These are phyloP conservation scores for Hyperoodon ampullatus DNA, from an alignment of 2,113 vertebrate species.

Conservation along the genomic window DNA sequence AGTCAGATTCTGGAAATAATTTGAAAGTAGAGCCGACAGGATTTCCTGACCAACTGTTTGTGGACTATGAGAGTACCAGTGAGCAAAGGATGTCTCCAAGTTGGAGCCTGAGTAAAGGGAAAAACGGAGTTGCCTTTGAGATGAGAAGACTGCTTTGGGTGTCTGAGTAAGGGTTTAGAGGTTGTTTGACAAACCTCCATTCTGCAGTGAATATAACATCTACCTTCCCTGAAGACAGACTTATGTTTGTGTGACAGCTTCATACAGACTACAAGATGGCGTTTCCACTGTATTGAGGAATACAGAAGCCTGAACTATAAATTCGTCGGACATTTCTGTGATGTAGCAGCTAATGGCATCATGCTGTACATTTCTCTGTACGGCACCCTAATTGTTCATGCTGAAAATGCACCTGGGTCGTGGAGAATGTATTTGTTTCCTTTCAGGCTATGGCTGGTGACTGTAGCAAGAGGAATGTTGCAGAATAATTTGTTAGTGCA, in stretches of 20 bases:
- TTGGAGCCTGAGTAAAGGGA: neutral
- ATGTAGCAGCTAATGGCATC: slow-evolving; percentile 33
- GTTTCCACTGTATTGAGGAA: slow-evolving; percentile 45
- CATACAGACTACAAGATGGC: slow-evolving; percentile 45
- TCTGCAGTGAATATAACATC: neutral
- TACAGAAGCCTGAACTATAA: neutral
- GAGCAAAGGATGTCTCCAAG: neutral
- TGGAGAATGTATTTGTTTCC: slow-evolving; percentile 35
- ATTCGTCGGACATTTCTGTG: slow-evolving; percentile 26
- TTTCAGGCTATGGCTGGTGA: slow-evolving; percentile 15
- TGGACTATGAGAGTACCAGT: neutral
- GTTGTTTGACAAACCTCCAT: neutral
- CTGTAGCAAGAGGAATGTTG: slow-evolving; percentile 20
- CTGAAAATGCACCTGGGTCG: slow-evolving; percentile 26
- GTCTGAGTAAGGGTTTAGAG: neutral
- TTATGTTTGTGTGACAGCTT: neutral
- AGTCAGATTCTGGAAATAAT: neutral
- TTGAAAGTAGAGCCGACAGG: neutral
- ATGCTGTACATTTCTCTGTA: neutral
- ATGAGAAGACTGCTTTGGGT: neutral
- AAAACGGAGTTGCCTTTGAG: neutral
- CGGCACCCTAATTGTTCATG: slow-evolving; percentile 46
- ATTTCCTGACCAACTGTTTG: neutral
- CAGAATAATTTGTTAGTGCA: slow-evolving; percentile 54
- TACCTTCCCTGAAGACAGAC: neutral